Percentiles rank a stretch among this genome's conserved stretches.
These are phyloP conservation scores for Luidia sarsii DNA, from an alignment of 53 echinoderm and acorn worm species.

Conservation along the genomic window DNA sequence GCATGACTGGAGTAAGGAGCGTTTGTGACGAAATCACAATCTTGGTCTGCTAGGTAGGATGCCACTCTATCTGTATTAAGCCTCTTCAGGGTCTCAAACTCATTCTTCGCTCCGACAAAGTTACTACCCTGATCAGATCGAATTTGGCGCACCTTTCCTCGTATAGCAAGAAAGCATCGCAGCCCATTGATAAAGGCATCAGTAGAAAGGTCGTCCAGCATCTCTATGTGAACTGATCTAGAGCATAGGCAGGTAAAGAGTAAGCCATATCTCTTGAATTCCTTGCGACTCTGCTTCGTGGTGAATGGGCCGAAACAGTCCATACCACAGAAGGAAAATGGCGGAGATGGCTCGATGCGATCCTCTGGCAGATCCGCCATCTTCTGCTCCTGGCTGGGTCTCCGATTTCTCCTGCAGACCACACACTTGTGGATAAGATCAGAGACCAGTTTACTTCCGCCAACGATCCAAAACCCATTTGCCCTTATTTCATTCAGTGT, in stretches of 20 bases:
- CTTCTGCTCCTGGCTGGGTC: constrained; percentile 60
- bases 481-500: constrained; percentile 50
- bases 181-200: constrained; percentile 64
- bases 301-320: constrained; percentile 64
- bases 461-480: constrained; percentile 60
- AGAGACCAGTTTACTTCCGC: constrained; percentile 22
- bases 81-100: constrained; percentile 44
- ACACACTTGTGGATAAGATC: constrained; percentile 59
- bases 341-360: constrained; percentile 30
- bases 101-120: constrained; percentile 58
- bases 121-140: constrained; percentile 65
- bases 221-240: constrained; percentile 55
- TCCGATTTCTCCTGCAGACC: constrained; percentile 49
- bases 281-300: constrained; percentile 48
- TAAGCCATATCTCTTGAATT: constrained; percentile 56
- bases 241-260: constrained; percentile 60
- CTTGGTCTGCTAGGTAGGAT: constrained; percentile 44
- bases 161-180: constrained; percentile 58
- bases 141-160: constrained; percentile 54
- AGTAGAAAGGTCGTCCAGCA: constrained; percentile 57
- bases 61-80: constrained; percentile 34
- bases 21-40: constrained; percentile 71
- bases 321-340: constrained; percentile 51
- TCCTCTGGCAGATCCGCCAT: constrained; percentile 51
- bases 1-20: constrained; percentile 62